Base-by-base conservation (phyloP, 2,797 vertebrate genomes). In the Helicolenus hilgendorfi region DNA sequence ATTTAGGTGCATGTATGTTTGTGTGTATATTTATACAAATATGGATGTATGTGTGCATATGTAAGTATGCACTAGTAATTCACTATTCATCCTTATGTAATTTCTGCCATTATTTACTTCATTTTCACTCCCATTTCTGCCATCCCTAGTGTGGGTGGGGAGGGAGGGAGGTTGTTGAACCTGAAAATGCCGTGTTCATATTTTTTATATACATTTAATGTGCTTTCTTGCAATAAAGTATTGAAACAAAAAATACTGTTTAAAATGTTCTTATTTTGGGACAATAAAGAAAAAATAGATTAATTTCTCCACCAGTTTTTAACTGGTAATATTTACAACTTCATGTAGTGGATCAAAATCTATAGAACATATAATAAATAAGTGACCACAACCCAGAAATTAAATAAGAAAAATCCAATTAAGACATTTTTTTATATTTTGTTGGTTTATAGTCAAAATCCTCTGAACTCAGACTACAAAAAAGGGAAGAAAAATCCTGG, bases 371-470 rank as follows among this genome's bases (percentile, higher is more conserved):
- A 14, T 14, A 24, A 24, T 63, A 62, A 29, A n/a, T 20, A 33
- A 63, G 15, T 20, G 27, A 38, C 7, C 22, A 35, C 4, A 38
- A 65, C 8, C 24, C 59, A 60, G 14, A 15, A 58, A 15, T 18
- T 31, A 62, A 9, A 31, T 31, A 7, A 9, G 31, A 24, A 38
- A 9, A 65, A 24, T 36, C 2, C 11, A 24, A 65, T 4, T 11
- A 63, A 38, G 7, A 24, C 0, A 22, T 1, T 22, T 11, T 2
- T 20, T 6, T 0, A n/a, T 13, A 4, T 38, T 0, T 64, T 64
- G n/a, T 38, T 38, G 35, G 27, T 20, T 31, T 64, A n/a, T 20
- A 33, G 31, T 64, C 10, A 35, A 26, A 67, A 29, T 13, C 8
- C 1, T 70, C 18, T 26, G 10, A 69, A 15, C 41, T 69, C 1